A percentile compares a stretch with the other conserved stretches of the same genome.
Conservation (phyloP, 1,140 invertebrate genomes). For the Sinella curviseta region DNA sequence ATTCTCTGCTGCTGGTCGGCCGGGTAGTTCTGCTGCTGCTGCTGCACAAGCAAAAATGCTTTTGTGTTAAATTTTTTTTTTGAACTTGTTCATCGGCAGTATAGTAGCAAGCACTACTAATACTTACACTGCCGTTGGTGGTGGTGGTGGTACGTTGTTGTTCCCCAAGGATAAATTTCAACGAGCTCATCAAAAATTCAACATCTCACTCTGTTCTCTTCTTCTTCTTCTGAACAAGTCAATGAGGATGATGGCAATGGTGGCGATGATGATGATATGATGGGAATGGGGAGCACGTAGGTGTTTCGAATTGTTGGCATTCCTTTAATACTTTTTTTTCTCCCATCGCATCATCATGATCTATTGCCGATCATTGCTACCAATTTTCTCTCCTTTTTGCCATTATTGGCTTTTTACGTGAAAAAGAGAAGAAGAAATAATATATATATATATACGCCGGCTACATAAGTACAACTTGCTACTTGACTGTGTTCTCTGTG, state of each 20-base stretch:
- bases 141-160: too few species aligned
- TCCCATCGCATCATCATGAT: neutral
- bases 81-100: too few species aligned
- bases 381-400: neutral
- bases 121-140: too few species aligned
- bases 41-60: too few species aligned
- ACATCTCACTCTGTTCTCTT: neutral
- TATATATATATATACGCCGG: too few species aligned
- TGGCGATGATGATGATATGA: neutral
- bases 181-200: constrained; percentile 17
- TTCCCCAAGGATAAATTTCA: constrained; percentile 17
- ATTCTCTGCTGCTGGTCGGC: too few species aligned
- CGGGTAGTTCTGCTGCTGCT: too few species aligned
- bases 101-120: too few species aligned
- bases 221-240: neutral
- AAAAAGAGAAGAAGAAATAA: too few species aligned
- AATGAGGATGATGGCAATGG: neutral
- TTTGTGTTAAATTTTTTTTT: too few species aligned
- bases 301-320: constrained; percentile 24
- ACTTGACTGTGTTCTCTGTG: too few species aligned
- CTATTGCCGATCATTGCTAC: neutral
- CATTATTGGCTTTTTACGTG: neutral
- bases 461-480: too few species aligned
- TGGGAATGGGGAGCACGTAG: constrained; percentile 14
- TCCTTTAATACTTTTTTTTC: neutral